phyloP scores from a whole-genome alignment of 2,888 invertebrate genomes.

The Hirtodrosophila trivittata region DNA sequence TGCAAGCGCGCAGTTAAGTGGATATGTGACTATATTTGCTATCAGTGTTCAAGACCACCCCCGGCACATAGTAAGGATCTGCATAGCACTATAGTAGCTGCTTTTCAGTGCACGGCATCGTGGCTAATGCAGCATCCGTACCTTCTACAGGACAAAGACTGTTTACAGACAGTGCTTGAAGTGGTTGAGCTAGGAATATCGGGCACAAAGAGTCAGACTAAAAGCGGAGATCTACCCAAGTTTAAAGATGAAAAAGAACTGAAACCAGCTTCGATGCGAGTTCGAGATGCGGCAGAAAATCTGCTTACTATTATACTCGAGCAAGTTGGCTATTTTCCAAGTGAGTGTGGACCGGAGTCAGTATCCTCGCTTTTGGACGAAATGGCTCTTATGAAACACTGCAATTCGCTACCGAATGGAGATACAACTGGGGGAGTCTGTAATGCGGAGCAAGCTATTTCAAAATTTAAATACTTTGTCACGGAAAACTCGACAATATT shows the following conservation, averaged over 20 bases:
- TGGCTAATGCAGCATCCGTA: slow-evolving; percentile 97
- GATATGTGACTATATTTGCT: slow-evolving; percentile 98
- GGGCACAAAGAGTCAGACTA: slow-evolving; percentile 94
- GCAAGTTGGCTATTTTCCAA: slow-evolving; percentile 94
- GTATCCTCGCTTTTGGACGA: slow-evolving; percentile 95
- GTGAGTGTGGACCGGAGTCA: slow-evolving; percentile 92
- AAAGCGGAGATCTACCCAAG: slow-evolving; percentile 94
- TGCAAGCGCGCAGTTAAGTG: slow-evolving; percentile 97
- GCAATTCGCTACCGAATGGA: slow-evolving; percentile 86
- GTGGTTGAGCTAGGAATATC: slow-evolving; percentile 99
- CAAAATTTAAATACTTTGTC: slow-evolving; percentile 93
- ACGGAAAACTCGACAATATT: slow-evolving; percentile 95
- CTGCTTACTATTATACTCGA: slow-evolving; percentile 95
- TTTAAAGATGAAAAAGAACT: slow-evolving; percentile 98
- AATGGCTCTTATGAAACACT: slow-evolving; percentile 90
- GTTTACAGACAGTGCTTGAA: slow-evolving; percentile 96
- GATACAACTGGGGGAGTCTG: slow-evolving; percentile 59
- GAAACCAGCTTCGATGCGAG: slow-evolving; percentile 98
- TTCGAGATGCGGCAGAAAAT: slow-evolving; percentile 98
- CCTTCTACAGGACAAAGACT: slow-evolving; percentile 95
- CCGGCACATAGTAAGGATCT: slow-evolving; percentile 96
- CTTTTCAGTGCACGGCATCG: slow-evolving; percentile 94
- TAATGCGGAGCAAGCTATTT: slow-evolving; percentile 86
- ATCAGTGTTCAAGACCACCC: slow-evolving; percentile 97
- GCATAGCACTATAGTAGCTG: slow-evolving; percentile 96